Base-by-base conservation (phyloP, 1,140 invertebrate genomes). In the Babylonia areolata region DNA sequence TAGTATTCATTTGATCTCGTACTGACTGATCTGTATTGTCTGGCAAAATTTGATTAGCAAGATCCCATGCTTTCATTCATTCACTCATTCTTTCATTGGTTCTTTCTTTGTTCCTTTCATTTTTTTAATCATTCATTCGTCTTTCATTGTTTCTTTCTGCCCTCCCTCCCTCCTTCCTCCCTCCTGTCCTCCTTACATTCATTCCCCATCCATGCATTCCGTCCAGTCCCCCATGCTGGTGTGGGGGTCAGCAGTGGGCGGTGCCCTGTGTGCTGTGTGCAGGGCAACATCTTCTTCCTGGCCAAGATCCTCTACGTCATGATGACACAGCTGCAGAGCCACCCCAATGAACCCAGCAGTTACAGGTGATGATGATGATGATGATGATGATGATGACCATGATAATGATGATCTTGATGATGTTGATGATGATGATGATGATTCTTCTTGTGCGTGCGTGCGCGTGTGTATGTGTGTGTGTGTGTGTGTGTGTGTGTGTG, bases 301-400 rank as follows among this genome's bases (percentile, higher is more conserved):
- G 89, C 91, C n/a, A 94, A 95, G 84, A 95, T 96, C 81, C 93
- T 96, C 77, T 92, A 94, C 37, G 95, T 96, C 33, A 90, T 96
- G 42, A 91, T 95, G 37, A 95, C 94, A 0, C 95, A 95, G 88
- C 87, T 96, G 12, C 93, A 95, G 86, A 90, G 93, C n/a, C 94
- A 95, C 85, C 91, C 94, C 3, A 93, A 95, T 86, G 95, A 95
- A 86, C 95, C 95, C 2, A 95, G 93, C 87, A 95, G 95, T 87
- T 95, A 95, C 92, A 95, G 95, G 95, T 95, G 64, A 6, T 28
- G 64, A 69, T 23, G 23, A 6, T n/a, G 64, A 69, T 31, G 64
- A 69, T 31, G 5, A 69, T 69, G 0, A 28, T 69, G 64, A 69
- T 3, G 12, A 69, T 31, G 15, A 69, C 64, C 15, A 20, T 31